phyloP scores from a whole-genome alignment of 2,888 invertebrate species.

The Dicroscelio sp. region DNA sequence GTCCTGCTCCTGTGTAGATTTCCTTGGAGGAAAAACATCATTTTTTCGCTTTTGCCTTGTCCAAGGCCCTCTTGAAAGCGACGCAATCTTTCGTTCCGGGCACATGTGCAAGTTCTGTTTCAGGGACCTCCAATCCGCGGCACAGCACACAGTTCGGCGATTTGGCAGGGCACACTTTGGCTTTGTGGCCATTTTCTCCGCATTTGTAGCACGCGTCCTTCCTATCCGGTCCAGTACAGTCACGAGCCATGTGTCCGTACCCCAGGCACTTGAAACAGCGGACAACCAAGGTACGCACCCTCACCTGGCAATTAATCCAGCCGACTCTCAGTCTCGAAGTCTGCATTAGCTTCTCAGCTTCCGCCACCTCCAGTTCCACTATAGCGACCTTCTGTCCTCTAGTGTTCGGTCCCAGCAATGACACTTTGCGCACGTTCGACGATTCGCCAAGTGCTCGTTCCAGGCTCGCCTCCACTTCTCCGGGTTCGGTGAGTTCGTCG shows the following conservation, averaged over 20 bases:
- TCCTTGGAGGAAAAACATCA: slow-evolving; percentile 67
- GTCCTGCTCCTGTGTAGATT: slow-evolving; percentile 74
- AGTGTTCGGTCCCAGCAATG: background rate
- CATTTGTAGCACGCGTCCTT: slow-evolving; percentile 19
- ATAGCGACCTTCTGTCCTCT: slow-evolving; percentile 42
- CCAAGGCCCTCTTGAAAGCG: slow-evolving; percentile 54
- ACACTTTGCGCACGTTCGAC: background rate
- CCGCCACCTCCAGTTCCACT: slow-evolving; percentile 15
- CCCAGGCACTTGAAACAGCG: slow-evolving; percentile 46
- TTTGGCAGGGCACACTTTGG: slow-evolving; percentile 5
- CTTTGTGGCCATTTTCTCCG: slow-evolving; percentile 25
- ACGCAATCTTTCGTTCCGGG: slow-evolving; percentile 46
- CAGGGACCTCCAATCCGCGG: background rate
- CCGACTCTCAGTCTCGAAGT: slow-evolving; percentile 1
- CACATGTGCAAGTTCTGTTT: background rate
- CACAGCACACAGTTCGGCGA: slow-evolving; percentile 15
- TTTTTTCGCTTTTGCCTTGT: slow-evolving; percentile 34
- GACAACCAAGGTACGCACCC: background rate
- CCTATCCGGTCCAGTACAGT: slow-evolving; percentile 35
- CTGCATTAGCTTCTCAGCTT: slow-evolving; percentile 9
- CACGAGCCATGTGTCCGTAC: slow-evolving; percentile 28
- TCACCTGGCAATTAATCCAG: slow-evolving; percentile 37
- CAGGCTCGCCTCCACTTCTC: background rate
- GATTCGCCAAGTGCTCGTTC: background rate
- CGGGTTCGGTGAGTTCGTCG: background rate